A percentile compares a stretch with the other conserved stretches of the same genome.
phyloP scores from a whole-genome alignment of 2,888 invertebrate species.

The Digitonthophagus gazella region DNA sequence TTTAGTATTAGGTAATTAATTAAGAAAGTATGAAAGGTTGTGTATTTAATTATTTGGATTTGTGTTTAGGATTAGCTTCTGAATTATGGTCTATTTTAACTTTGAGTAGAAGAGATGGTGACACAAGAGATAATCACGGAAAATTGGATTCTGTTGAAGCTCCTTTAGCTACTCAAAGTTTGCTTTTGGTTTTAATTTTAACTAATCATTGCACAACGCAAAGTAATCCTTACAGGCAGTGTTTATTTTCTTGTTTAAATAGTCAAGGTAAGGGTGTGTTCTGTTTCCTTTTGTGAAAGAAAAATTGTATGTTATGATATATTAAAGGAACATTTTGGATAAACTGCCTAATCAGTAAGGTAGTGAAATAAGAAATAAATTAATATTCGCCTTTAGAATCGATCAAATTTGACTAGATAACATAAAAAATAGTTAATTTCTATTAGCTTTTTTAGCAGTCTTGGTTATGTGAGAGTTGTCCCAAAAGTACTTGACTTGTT shows the following conservation, averaged over 20 bases:
- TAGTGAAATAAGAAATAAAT: too few relatives aligned
- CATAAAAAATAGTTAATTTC: too few relatives aligned
- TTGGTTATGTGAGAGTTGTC: too few relatives aligned
- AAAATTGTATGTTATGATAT: too few relatives aligned
- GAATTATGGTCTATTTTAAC: slow-evolving; percentile 81
- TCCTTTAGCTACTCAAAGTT: slow-evolving; percentile 86
- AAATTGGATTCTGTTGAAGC: slow-evolving; percentile 53
- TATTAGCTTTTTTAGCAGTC: too few relatives aligned
- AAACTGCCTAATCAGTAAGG: too few relatives aligned
- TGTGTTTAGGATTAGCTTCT: slow-evolving; percentile 53
- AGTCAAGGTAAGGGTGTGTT: slow-evolving; percentile 69
- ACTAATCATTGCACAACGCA: slow-evolving; percentile 85
- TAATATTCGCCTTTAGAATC: too few relatives aligned
- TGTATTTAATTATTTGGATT: neutral
- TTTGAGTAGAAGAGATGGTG: slow-evolving; percentile 55
- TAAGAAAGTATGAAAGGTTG: neutral
- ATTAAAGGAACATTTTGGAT: too few relatives aligned
- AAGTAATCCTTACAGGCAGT: slow-evolving; percentile 82
- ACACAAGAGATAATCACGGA: slow-evolving; percentile 42
- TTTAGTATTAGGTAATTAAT: slow-evolving; percentile 68
- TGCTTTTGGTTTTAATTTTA: slow-evolving; percentile 81
- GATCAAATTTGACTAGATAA: too few relatives aligned
- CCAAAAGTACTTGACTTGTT: too few relatives aligned
- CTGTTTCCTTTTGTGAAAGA: too few relatives aligned
- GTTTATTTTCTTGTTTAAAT: slow-evolving; percentile 80